Conservation (phyloP, 2,113 vertebrate species). For the Misgurnus mizolepis region DNA sequence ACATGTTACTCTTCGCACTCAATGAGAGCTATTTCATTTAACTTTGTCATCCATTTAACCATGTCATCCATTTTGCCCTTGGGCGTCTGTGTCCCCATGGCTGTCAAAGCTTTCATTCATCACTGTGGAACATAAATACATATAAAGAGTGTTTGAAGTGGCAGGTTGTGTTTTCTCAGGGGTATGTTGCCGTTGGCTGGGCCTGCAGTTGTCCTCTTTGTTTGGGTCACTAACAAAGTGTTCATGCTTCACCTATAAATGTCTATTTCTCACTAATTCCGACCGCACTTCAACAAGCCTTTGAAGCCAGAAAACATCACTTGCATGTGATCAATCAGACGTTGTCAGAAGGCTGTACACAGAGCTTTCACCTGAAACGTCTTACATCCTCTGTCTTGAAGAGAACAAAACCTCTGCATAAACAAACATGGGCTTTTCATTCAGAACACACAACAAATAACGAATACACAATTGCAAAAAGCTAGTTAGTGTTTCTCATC, state of each 20-base stretch:
- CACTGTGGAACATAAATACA: conserved; percentile 16
- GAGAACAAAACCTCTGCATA: not conserved
- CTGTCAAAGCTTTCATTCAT: conserved; percentile 44
- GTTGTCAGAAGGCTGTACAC: conserved; percentile 1
- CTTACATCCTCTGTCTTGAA: conserved; percentile 4
- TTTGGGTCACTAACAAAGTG: conserved; percentile 44
- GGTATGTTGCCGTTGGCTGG: conserved; percentile 33
- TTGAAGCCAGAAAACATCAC: conserved; percentile 43
- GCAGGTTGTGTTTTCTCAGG: conserved; percentile 5
- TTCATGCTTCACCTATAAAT: conserved; percentile 44
- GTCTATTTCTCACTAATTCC: conserved; percentile 34
- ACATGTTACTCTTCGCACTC: not conserved
- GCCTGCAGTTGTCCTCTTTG: conserved; percentile 41
- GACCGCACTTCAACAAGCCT: conserved; percentile 9
- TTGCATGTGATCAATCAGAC: conserved; percentile 25
- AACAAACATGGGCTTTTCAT: not conserved
- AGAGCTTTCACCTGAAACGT: not conserved
- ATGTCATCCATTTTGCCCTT: conserved; percentile 38
- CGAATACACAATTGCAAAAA: not conserved
- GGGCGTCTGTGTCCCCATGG: conserved; percentile 25
- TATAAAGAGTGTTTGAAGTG: conserved; percentile 13
- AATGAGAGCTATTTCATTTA: not conserved
- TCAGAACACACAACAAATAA: not conserved
- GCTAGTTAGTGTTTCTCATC: not conserved
- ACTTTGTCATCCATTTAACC: not conserved